A percentile compares a stretch with the other conserved stretches of the same genome.
Conservation (phyloP, 1,140 invertebrate genomes). For the Hirudo medicinalis region DNA sequence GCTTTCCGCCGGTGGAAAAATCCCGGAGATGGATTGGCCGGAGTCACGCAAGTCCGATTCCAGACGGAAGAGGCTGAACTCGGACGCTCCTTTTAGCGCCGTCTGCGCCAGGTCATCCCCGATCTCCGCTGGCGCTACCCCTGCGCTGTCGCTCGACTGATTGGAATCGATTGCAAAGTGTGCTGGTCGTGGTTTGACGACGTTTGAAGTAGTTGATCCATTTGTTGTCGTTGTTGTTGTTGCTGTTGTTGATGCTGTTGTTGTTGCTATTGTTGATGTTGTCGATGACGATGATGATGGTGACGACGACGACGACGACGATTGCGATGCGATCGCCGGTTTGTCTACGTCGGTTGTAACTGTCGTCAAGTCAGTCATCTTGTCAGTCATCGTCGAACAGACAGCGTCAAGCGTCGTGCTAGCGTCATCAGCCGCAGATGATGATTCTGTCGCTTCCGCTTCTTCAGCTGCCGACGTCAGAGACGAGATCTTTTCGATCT, state of each 20-base stretch:
- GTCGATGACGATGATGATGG: neutral
- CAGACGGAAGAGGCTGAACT: too few relatives aligned
- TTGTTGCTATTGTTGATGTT: neutral
- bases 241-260: neutral
- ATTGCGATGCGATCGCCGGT: neutral
- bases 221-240: neutral
- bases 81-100: too few relatives aligned
- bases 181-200: neutral
- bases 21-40: too few relatives aligned
- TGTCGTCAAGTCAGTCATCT: neutral
- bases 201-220: neutral
- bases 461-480: neutral
- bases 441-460: neutral
- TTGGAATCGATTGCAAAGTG: neutral
- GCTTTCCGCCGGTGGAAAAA: too few relatives aligned
- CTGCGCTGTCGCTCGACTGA: neutral
- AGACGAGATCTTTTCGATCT: too few relatives aligned
- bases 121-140: too few relatives aligned
- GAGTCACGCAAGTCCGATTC: too few relatives aligned
- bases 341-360: neutral
- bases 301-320: neutral
- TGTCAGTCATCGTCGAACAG: neutral
- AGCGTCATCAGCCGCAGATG: neutral
- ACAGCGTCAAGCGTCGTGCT: neutral
- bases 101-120: too few relatives aligned